A percentile compares a stretch with the other conserved stretches of the same genome.
These are phyloP conservation scores for Leptobrachium ailaonicum DNA, from an alignment of 2,113 vertebrate species.

Conservation along the genomic window DNA sequence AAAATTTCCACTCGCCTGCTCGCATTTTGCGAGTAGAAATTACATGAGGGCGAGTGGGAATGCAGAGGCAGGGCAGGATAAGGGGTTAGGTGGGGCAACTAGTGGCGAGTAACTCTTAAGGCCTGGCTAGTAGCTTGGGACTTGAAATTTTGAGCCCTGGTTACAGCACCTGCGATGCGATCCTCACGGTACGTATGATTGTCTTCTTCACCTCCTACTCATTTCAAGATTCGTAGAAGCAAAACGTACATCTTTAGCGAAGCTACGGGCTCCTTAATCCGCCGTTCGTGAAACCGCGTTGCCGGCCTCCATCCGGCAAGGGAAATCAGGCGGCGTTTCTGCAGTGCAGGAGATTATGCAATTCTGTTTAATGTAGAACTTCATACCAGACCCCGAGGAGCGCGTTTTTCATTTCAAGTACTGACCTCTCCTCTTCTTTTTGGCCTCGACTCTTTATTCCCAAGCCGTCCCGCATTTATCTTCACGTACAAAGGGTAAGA, in stretches of 20 bases:
- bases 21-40: too few relatives aligned
- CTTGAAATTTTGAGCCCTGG: too few relatives aligned
- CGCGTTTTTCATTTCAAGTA: slow-evolving; percentile 64
- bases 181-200: too few relatives aligned
- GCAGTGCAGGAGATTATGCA: slow-evolving; percentile 40
- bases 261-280: slow-evolving; percentile 50
- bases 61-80: too few relatives aligned
- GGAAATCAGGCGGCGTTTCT: slow-evolving; percentile 63
- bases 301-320: slow-evolving; percentile 56
- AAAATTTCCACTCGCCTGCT: too few relatives aligned
- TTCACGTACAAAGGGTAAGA: slow-evolving; percentile 52
- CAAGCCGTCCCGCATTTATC: slow-evolving; percentile 59
- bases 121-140: too few relatives aligned
- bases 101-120: too few relatives aligned
- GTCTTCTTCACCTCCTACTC: too few relatives aligned
- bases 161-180: too few relatives aligned
- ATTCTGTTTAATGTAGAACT: slow-evolving; percentile 57
- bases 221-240: too few relatives aligned
- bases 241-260: slow-evolving; percentile 42
- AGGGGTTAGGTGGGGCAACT: too few relatives aligned
- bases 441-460: slow-evolving; percentile 60
- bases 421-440: slow-evolving; percentile 59
- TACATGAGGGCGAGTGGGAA: too few relatives aligned
- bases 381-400: slow-evolving; percentile 57
- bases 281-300: slow-evolving; percentile 56